phyloP scores from a whole-genome alignment of 2,888 invertebrate genomes.

The Monopis laevigella region DNA sequence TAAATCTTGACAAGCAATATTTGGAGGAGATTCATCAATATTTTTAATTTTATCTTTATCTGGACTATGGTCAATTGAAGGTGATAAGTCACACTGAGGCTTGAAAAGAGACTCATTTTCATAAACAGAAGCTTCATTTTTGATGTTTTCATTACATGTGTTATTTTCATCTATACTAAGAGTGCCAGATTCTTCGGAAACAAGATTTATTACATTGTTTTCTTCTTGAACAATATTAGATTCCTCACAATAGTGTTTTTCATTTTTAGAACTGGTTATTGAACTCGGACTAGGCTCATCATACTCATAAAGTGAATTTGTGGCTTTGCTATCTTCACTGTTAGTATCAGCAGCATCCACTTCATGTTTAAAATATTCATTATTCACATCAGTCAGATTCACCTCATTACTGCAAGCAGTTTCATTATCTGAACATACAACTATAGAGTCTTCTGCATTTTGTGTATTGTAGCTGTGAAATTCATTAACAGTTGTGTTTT shows the following conservation, averaged over 20 bases:
- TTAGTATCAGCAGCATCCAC: constrained; percentile 37
- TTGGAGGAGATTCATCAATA: background rate
- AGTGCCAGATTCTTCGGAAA: constrained; percentile 1
- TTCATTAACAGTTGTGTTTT: constrained; percentile 25
- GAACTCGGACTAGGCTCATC: constrained; percentile 51
- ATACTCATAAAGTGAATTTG: constrained; percentile 48
- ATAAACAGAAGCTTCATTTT: no score
- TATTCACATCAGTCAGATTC: constrained; percentile 36
- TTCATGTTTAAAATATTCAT: constrained; percentile 37
- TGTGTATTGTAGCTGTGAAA: no score
- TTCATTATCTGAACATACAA: constrained; percentile 40
- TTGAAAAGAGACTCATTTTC: no score
- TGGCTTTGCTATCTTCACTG: constrained; percentile 51
- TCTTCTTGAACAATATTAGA: background rate
- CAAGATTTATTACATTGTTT: constrained; percentile 1
- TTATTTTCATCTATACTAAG: no score
- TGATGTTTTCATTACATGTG: no score
- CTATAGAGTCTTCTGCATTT: constrained; percentile 24
- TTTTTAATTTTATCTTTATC: background rate
- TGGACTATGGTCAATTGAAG: no score
- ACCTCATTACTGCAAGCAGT: constrained; percentile 36
- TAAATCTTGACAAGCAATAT: constrained; percentile 27
- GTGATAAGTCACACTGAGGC: no score
- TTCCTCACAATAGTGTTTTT: constrained; percentile 24
- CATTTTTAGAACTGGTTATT: constrained; percentile 46